These are phyloP conservation scores for Altica lythri DNA, from an alignment of 2,888 invertebrate genomes.

Conservation along the genomic window DNA sequence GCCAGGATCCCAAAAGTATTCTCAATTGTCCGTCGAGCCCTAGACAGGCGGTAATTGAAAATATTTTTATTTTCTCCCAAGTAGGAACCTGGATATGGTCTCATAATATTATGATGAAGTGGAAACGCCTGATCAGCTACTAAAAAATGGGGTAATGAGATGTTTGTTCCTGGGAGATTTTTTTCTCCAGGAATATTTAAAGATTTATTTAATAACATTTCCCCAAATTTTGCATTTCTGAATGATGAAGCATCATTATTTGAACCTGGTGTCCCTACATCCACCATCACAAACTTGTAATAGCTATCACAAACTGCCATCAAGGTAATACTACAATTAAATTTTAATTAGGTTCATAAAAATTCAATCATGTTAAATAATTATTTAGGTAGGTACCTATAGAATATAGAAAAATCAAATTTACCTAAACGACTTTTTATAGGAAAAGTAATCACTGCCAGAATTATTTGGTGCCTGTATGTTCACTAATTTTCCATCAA, in stretches of 20 bases:
- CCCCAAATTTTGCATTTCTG: slow-evolving; percentile 1
- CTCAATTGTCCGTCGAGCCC: slow-evolving; percentile 11
- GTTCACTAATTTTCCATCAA: slow-evolving; percentile 46
- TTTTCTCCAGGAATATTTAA: slow-evolving; percentile 10
- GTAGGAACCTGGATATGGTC: slow-evolving; percentile 23
- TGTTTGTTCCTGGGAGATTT: slow-evolving; percentile 6
- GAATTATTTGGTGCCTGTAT: slow-evolving; percentile 40
- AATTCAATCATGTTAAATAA: slow-evolving; percentile 6
- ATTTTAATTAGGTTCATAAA: too few species aligned
- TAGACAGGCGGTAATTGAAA: slow-evolving; percentile 12
- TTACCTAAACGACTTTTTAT: slow-evolving; percentile 38
- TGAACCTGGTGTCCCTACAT: slow-evolving; percentile 43
- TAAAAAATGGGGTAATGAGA: slow-evolving; percentile 18
- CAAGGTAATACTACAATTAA: slow-evolving; percentile 31
- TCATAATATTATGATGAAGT: slow-evolving; percentile 20
- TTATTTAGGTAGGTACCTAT: not conserved
- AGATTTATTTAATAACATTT: slow-evolving; percentile 4
- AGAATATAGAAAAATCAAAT: not conserved
- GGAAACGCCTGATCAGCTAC: slow-evolving; percentile 27
- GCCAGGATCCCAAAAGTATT: slow-evolving; percentile 13
- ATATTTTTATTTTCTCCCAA: slow-evolving; percentile 5
- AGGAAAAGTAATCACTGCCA: slow-evolving; percentile 44
- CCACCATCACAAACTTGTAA: slow-evolving; percentile 44
- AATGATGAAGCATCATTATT: slow-evolving; percentile 17
- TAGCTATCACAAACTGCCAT: slow-evolving; percentile 45